Base-by-base conservation (phyloP, 2,888 invertebrate genomes). In the Chloromyia formosa region DNA sequence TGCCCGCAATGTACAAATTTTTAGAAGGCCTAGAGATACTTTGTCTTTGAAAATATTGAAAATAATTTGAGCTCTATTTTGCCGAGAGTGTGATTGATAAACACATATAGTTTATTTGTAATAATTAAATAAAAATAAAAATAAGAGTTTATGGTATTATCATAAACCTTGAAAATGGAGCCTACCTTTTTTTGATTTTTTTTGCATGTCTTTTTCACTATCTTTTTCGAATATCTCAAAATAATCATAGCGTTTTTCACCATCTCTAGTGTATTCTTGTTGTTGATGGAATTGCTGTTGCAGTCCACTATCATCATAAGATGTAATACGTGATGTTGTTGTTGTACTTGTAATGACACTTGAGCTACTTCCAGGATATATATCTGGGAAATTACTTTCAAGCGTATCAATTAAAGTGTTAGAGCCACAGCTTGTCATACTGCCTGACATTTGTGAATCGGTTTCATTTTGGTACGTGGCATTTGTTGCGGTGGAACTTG, bases 401-500 rank as follows among this genome's bases (percentile, higher is more conserved):
- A 91, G 87, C 18, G 92, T 92, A 23, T 94, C 94, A 73, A 94
- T 92, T 88, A 94, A 90, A 14, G 94, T 94, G 83, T 93, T 94
- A 74, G 94, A 94, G 78, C 93, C 94, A 78, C 89, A 90, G 83
- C 94, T 94, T 20, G 94, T 94, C 73, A 94, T 90, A 83, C 94
- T 94, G 73, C 94, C 93, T 0, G 94, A 94, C 91, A 94, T 93
- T 53, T 93, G 90, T 0, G 94, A 94, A 81, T 94, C 94, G 0
- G 92, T 92, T 83, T 94, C 94, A 78, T 92, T 93, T 82, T 93
- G 93, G 81, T 93, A 93, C 0, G 94, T 94, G 12, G 94, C 94
- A 79, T 94, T 90, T 1, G 94, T 94, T 0, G 93, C 93, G 61
- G 91, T 91, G 0, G 93, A 93, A 79, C 93, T 93, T 9, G 93